phyloP scores from a whole-genome alignment of 2,888 invertebrate genomes.

The Phytoseiulus persimilis region DNA sequence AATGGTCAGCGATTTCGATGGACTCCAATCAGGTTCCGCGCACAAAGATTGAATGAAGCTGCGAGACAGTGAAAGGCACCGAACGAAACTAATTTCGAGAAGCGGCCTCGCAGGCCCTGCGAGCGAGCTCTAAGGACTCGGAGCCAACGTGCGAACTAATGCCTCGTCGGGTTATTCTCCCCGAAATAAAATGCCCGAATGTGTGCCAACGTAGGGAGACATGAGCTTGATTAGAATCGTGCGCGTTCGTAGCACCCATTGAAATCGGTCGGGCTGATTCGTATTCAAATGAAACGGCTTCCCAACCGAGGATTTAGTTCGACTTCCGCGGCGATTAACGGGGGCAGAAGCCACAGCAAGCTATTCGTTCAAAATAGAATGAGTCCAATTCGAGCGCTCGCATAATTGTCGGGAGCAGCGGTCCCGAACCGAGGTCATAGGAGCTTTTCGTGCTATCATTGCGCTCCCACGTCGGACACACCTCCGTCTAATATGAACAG shows the following conservation, averaged over 20 bases:
- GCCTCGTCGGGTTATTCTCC: not conserved
- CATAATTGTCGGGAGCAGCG: no score
- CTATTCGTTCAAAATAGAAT: no score
- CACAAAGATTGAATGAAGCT: not conserved
- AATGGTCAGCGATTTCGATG: not conserved
- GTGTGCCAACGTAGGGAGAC: not conserved
- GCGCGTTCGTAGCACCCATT: no score
- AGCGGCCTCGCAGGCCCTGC: not conserved
- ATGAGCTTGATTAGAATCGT: no score
- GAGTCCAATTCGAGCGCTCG: no score
- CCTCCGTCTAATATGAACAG: no score
- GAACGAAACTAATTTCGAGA: not conserved
- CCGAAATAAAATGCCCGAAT: not conserved
- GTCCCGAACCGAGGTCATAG: no score
- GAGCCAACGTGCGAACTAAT: not conserved
- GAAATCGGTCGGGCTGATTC: not conserved
- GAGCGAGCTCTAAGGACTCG: not conserved
- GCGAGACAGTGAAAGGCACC: not conserved
- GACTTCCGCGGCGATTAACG: no score
- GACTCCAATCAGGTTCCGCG: not conserved
- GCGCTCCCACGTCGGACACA: no score
- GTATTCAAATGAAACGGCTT: not conserved
- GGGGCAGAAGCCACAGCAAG: no score
- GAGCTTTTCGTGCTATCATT: no score
- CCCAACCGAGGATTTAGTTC: not conserved